Conservation (phyloP, 2,113 vertebrate genomes). For the Thunnus maccoyii region DNA sequence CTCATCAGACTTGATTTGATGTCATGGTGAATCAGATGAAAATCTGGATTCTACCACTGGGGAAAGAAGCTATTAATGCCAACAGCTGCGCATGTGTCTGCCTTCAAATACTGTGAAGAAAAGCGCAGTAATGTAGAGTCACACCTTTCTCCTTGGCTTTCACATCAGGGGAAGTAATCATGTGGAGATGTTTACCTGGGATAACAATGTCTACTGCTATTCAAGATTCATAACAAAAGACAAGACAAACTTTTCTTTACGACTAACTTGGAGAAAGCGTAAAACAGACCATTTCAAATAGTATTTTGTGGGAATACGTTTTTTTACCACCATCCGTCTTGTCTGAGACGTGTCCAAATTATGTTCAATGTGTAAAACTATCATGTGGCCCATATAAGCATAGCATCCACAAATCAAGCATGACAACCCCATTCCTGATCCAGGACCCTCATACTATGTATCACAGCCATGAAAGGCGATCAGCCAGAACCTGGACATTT, state of each 20-base stretch:
- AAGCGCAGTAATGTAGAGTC: conserved; percentile 34
- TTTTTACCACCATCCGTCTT: conserved; percentile 13
- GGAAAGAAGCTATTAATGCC: conserved; percentile 70
- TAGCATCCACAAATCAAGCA: no score
- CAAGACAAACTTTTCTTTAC: conserved; percentile 12
- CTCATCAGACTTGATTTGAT: conserved; percentile 77
- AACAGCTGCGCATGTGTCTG: conserved; percentile 64
- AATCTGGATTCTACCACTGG: conserved; percentile 66
- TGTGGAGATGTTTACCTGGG: conserved; percentile 22
- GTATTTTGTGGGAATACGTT: background rate
- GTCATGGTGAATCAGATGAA: conserved; percentile 76
- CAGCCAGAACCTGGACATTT: background rate
- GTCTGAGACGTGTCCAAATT: background rate
- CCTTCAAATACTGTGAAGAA: conserved; percentile 36
- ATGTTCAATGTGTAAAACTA: background rate
- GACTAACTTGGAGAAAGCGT: conserved; percentile 1
- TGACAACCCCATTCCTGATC: background rate
- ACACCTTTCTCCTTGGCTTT: conserved; percentile 51
- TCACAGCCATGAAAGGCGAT: background rate
- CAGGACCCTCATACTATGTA: background rate
- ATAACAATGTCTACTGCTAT: conserved; percentile 31
- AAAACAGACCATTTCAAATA: conserved; percentile 27
- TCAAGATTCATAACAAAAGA: conserved; percentile 12
- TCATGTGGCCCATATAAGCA: background rate
- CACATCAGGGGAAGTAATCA: conserved; percentile 41